Evolutionary conservation across 2,113 vertebrate species (phyloP), one percentile per base, ranked within the genome.

Genomic region (Arvicanthis niloticus): DNA sequence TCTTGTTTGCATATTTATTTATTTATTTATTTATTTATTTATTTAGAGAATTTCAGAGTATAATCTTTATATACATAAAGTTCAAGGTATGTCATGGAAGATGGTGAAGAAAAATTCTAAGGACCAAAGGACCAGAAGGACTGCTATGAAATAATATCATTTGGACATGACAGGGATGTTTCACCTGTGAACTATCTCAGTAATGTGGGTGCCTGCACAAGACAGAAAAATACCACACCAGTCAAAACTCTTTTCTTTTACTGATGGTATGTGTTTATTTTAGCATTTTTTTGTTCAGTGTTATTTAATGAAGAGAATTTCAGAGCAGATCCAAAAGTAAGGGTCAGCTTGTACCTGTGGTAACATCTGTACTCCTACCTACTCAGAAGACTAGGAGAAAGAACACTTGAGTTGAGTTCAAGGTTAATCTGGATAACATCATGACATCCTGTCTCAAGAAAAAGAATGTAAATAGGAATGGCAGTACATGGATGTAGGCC

Each of bases 241-340:
- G 40, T 67, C 60, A 86, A 86, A 48, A 86, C 42, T 34, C 80
- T 26, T 31, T 62, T 85, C 24, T 96, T 31, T 86, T 91, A n/a
- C 77, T 91, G 24, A 48, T 5, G 80, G 31, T 34, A 93, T 88
- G 58, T 68, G 34, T 75, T 89, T 81, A 72, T 70, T 91, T 91
- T 76, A 56, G 42, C 65, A 73, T 85, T 15, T 19, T 81, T 67
- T 4, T 58, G 65, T 67, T 51, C 62, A 88, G 60, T 65, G 10
- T 96, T 91, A 91, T 88, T 70, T 70, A 75, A 58, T 45, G n/a
- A 5, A 68, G 22, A 94, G 31, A 95, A 84, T 87, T 93, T 96
- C 81, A 92, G 87, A 95, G 51, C 31, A 89, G 29, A 89, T 96
- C 21, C 75, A 96, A 40, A 95, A 86, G 51, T 37, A 12, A 84